phyloP scores from a whole-genome alignment of 2,797 vertebrate genomes.

The Heterohyrax brucei region DNA sequence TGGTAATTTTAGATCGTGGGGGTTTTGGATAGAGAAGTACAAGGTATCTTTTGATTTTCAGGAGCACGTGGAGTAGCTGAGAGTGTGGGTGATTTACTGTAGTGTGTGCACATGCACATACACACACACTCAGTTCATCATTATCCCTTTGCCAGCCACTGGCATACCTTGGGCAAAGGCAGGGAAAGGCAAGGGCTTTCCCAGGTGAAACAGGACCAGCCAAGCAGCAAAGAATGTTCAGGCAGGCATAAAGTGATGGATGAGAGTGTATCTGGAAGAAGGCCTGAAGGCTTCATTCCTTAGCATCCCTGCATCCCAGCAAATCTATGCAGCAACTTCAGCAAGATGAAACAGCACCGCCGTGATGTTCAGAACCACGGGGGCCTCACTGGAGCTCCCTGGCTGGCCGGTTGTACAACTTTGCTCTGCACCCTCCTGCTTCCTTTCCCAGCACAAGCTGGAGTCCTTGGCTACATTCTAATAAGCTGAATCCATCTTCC shows the following conservation, averaged over 20 bases:
- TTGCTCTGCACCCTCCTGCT: not conserved
- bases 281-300: not conserved
- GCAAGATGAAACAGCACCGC: not conserved
- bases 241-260: slow-evolving; percentile 15
- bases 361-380: not conserved
- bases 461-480: not conserved
- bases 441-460: not conserved
- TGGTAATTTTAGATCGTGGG: not conserved
- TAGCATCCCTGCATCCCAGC: not conserved
- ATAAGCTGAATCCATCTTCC: not conserved
- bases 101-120: too few relatives aligned
- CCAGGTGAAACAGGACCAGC: not conserved
- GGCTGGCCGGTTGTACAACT: not conserved
- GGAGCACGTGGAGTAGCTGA: not conserved
- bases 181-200: slow-evolving; percentile 37
- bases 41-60: not conserved
- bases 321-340: not conserved
- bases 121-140: not conserved
- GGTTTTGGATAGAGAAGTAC: slow-evolving; percentile 4
- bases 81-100: not conserved
- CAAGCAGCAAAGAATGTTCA: not conserved
- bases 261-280: not conserved
- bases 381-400: not conserved
- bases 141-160: not conserved
- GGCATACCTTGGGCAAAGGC: slow-evolving; percentile 49